Percentiles rank a stretch among this genome's conserved stretches.
Evolutionary conservation across 2,888 invertebrate genomes (phyloP).

Genomic region (Plebejus melissa): DNA sequence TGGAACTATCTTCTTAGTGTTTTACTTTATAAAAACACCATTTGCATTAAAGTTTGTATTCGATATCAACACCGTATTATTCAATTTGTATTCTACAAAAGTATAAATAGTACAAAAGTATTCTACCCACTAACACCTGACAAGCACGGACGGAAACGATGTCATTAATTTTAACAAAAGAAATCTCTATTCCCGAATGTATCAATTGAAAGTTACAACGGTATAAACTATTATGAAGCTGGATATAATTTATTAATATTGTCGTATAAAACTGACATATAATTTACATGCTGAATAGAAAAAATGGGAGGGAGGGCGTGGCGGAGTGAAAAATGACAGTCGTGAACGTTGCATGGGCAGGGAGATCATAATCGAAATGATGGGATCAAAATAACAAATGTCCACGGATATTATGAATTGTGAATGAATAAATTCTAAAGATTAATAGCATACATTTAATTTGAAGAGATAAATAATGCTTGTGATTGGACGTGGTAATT

Average conservation of each 20-base stretch:
- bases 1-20: not conserved
- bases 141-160: conserved; percentile 13
- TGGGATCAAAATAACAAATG: conserved; percentile 21
- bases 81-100: not conserved
- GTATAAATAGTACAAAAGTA: not conserved
- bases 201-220: conserved; percentile 19
- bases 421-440: conserved; percentile 1
- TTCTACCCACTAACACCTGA: not conserved
- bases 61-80: not conserved
- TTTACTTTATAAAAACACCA: not conserved
- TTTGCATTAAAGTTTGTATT: not conserved
- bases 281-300: conserved; percentile 22
- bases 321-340: conserved; percentile 10
- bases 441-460: conserved; percentile 5
- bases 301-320: conserved; percentile 14
- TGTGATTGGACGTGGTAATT: not conserved
- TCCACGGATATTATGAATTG: conserved; percentile 9
- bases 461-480: not conserved
- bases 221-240: conserved; percentile 11
- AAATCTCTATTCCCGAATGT: conserved; percentile 22
- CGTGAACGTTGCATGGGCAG: conserved; percentile 19
- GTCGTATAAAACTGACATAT: conserved; percentile 21
- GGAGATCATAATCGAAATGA: conserved; percentile 13
- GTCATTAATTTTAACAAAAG: conserved; percentile 24
- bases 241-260: conserved; percentile 19